These are phyloP conservation scores for Potorous gilbertii DNA, from an alignment of 2,797 vertebrate species.

Conservation along the genomic window DNA sequence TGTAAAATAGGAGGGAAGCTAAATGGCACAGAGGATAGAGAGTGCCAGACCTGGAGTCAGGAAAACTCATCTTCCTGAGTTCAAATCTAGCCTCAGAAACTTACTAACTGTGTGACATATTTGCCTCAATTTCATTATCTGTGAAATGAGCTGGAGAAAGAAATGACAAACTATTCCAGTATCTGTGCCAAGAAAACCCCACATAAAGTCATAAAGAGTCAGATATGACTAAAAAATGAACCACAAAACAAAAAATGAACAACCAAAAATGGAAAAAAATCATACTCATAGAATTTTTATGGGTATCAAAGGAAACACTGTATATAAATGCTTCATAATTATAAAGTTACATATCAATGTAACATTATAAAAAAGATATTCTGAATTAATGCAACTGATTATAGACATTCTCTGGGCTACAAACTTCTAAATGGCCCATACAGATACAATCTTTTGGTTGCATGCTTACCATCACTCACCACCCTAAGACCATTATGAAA, in stretches of 20 bases:
- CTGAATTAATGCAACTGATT: neutral
- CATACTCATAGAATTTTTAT: neutral
- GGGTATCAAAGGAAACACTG: neutral
- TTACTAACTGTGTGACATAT: neutral
- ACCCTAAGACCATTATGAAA: neutral
- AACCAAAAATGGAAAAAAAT: constrained; percentile 20
- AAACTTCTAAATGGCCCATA: neutral
- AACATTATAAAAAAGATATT: neutral
- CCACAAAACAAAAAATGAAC: constrained; percentile 30
- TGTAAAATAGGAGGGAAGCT: neutral
- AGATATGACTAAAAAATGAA: neutral
- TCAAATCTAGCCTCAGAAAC: neutral
- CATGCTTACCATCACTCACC: neutral
- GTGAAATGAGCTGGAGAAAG: neutral
- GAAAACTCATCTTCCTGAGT: neutral
- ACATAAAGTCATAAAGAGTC: neutral
- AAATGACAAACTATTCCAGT: neutral
- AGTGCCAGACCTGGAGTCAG: neutral
- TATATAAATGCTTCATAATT: neutral
- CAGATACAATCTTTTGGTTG: neutral
- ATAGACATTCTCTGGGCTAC: neutral
- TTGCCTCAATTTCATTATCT: neutral
- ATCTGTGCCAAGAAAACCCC: neutral
- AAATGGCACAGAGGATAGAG: neutral
- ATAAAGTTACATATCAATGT: neutral